Conservation (phyloP, 2,888 invertebrate genomes). For the Thelaira solivaga region DNA sequence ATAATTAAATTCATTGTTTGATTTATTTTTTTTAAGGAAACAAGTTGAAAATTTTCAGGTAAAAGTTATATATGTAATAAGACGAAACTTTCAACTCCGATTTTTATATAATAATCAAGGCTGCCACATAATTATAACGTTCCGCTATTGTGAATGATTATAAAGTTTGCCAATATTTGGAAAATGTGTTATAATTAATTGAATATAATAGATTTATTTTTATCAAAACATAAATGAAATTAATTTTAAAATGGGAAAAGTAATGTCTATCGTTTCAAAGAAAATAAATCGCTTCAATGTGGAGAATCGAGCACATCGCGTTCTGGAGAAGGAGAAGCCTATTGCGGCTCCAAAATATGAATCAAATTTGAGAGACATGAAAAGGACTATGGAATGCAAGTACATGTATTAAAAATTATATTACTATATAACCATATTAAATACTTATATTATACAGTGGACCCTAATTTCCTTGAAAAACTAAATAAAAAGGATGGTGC, state of each 20-base stretch:
- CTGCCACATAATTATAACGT: conserved; percentile 1
- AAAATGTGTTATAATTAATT: conserved; percentile 25
- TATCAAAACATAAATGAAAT: conserved; percentile 48
- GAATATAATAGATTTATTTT: not conserved
- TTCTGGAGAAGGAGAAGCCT: conserved; percentile 84
- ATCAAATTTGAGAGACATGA: conserved; percentile 80
- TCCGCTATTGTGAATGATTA: conserved; percentile 38
- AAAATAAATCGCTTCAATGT: conserved; percentile 84
- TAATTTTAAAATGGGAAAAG: conserved; percentile 81
- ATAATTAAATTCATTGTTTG: no score
- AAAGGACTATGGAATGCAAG: conserved; percentile 80
- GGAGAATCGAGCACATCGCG: conserved; percentile 85
- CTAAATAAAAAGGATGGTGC: conserved; percentile 81
- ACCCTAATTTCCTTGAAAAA: conserved; percentile 81
- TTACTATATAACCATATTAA: not conserved
- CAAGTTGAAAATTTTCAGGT: no score
- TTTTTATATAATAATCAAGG: not conserved
- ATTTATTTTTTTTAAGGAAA: no score
- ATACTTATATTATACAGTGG: conserved; percentile 70
- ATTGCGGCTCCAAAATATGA: conserved; percentile 84
- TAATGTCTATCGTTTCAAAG: conserved; percentile 80
- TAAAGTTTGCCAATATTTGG: not conserved
- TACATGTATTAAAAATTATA: not conserved
- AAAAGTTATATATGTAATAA: no score
- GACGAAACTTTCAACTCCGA: not conserved